Percentiles rank a stretch among this genome's conserved stretches.
These are phyloP conservation scores for Euura lappo DNA, from an alignment of 1,140 invertebrate genomes.

Conservation along the genomic window DNA sequence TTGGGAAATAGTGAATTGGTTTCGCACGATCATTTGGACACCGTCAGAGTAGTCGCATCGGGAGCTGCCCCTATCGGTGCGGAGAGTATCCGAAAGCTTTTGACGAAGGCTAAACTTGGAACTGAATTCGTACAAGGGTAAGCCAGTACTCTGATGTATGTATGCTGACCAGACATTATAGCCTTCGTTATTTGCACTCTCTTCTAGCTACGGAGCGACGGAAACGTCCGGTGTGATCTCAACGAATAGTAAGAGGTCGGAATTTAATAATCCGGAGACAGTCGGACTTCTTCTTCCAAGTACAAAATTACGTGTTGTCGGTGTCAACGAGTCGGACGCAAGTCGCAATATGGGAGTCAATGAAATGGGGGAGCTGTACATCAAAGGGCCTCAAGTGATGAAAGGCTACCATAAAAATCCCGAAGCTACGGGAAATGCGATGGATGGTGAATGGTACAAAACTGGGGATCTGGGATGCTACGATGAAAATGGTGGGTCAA, in stretches of 20 bases:
- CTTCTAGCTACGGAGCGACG: conserved; percentile 14
- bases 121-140: conserved; percentile 53
- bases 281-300: conserved; percentile 68
- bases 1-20: conserved; percentile 69
- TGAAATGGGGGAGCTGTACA: conserved; percentile 37
- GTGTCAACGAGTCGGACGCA: conserved; percentile 50
- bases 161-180: no score
- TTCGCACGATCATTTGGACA: conserved; percentile 63
- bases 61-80: conserved; percentile 76
- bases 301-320: conserved; percentile 71
- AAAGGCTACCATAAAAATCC: conserved; percentile 66
- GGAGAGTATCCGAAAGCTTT: conserved; percentile 64
- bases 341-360: conserved; percentile 31
- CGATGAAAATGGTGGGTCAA: conserved; percentile 66
- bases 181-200: no score
- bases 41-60: conserved; percentile 62
- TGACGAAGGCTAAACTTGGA: conserved; percentile 50
- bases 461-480: conserved; percentile 83
- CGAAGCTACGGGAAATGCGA: no score
- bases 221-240: conserved; percentile 63
- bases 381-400: conserved; percentile 47
- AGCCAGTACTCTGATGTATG: no score
- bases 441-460: conserved; percentile 74
- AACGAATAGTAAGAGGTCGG: conserved; percentile 62
- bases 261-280: conserved; percentile 33